Percentiles rank a stretch among this genome's conserved stretches.
Conservation (phyloP, 2,113 vertebrate species). For the Rhynchopsitta pachyrhyncha region DNA sequence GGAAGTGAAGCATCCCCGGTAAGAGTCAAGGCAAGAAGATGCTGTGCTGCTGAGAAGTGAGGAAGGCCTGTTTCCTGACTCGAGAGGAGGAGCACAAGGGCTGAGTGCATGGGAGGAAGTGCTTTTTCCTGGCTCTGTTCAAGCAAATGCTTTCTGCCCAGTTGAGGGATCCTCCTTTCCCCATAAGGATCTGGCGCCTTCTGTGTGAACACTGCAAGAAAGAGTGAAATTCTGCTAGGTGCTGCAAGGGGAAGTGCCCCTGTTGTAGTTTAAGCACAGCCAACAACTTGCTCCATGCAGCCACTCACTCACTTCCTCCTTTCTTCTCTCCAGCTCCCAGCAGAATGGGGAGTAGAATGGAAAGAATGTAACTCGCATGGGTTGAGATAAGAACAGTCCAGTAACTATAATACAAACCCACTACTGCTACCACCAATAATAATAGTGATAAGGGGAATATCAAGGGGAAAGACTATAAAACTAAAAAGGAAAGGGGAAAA, state of each 20-base stretch:
- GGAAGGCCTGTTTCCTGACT: neutral
- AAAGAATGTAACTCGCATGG: neutral
- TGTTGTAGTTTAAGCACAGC: neutral
- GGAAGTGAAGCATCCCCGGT: constrained; percentile 96
- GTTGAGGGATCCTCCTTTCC: neutral
- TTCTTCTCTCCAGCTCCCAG: neutral
- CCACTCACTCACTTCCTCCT: neutral
- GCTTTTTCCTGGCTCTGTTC: neutral
- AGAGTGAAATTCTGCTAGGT: neutral
- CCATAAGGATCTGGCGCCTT: neutral
- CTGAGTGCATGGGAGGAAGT: neutral
- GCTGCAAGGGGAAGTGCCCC: neutral
- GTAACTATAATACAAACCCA: neutral
- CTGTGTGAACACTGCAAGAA: neutral
- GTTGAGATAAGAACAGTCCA: neutral
- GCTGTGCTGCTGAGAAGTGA: neutral
- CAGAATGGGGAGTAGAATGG: neutral
- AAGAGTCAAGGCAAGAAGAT: constrained; percentile 6
- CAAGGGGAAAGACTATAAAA: neutral
- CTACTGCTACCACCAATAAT: neutral
- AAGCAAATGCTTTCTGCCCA: neutral
- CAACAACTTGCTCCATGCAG: neutral
- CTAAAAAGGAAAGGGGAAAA: neutral
- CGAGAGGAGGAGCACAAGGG: neutral
- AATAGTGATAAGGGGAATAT: neutral